These are phyloP conservation scores for Drosophila nr. perissopoda DNA, from an alignment of 2,888 invertebrate species.

Conservation along the genomic window DNA sequence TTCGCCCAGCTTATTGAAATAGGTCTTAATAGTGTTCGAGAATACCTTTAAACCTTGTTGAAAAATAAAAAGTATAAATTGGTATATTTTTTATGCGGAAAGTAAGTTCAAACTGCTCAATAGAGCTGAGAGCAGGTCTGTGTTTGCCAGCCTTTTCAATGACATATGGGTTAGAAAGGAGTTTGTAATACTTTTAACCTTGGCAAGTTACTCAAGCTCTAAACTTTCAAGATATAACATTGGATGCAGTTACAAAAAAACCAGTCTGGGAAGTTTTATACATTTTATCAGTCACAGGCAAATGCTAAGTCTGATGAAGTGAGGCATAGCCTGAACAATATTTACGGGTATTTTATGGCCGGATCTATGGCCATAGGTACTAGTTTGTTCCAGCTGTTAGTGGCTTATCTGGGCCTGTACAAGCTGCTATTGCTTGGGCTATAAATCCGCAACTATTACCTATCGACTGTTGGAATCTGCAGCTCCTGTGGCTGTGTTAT, in stretches of 20 bases:
- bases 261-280: slow-evolving; percentile 29
- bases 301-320: slow-evolving; percentile 46
- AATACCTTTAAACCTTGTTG: background rate
- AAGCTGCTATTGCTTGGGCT: slow-evolving; percentile 13
- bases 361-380: background rate
- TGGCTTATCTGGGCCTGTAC: slow-evolving; percentile 2
- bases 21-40: background rate
- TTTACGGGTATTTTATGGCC: slow-evolving; percentile 30
- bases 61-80: background rate
- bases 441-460: slow-evolving; percentile 47
- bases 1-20: background rate
- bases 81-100: background rate
- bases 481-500: slow-evolving; percentile 33
- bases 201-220: slow-evolving; percentile 11
- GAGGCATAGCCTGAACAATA: slow-evolving; percentile 24
- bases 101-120: background rate
- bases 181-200: slow-evolving; percentile 17
- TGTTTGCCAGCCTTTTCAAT: slow-evolving; percentile 2
- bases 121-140: background rate
- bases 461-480: slow-evolving; percentile 37
- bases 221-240: slow-evolving; percentile 1
- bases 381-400: slow-evolving; percentile 4
- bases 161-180: slow-evolving; percentile 35
- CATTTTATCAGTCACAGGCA: slow-evolving; percentile 40
- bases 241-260: slow-evolving; percentile 2